Evolutionary conservation across 2,888 invertebrate genomes (phyloP), one percentile per base, ranked within the genome.

Genomic region (Dendrolimus houi): DNA sequence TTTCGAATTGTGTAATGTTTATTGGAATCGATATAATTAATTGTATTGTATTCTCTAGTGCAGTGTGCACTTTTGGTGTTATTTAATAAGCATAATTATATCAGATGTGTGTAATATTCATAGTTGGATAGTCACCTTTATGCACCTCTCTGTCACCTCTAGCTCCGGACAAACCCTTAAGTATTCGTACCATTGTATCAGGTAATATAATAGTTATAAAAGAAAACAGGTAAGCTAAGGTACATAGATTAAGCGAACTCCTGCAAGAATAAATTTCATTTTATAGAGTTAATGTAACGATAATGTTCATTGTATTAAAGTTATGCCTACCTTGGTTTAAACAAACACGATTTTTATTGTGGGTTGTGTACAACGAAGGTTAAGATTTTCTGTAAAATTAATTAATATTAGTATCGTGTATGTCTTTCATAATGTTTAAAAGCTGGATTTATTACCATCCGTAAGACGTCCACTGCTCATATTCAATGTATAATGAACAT

Each of bases 241-340:
- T 56, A 61, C 40, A 47, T 63, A 61, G 61, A 52, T 56, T 58
- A 81, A 79, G 72, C 64, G 64, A 69, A 72, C 75, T 74, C 78
- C 83, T 85, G 79, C 84, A 78, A 76, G 76, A 86, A 82, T 85
- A 66, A 72, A 83, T 85, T 86, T 85, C 83, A 85, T 82, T 85
- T 81, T 67, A 76, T 83, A 85, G 84, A 83, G 78, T 72, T 69
- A 69, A 66, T 62, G 65, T 52, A 55, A 58, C 52, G 10, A 41
- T 52, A 54, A 66, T 66, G 64, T 62, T 63, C 63, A 65, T 63
- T 62, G 61, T 74, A 65, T 64, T 70, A 68, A 65, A 67, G 67
- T 57, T 57, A 62, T 57, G 62, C 61, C 58, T 67, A 66, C 68
- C 65, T 68, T 62, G 61, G 63, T 62, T 60, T 66, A 3, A 29